Conservation (phyloP, 1,140 invertebrate species). For the Tetramorium simillimum region DNA sequence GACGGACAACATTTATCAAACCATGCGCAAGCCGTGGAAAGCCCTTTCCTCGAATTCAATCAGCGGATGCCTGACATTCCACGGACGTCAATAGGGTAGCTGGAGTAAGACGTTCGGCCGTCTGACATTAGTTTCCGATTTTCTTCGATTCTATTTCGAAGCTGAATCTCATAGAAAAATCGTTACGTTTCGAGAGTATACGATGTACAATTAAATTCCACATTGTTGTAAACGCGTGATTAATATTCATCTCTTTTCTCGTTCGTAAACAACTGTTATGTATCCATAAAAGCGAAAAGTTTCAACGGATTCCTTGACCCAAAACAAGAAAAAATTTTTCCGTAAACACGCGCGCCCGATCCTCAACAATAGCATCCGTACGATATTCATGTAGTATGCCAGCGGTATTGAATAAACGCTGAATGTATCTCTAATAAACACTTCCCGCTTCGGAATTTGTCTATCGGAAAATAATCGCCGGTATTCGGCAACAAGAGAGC, state of each 20-base stretch:
- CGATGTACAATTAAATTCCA: neutral
- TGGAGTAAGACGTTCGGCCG: conserved; percentile 81
- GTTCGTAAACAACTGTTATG: neutral
- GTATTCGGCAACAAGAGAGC: conserved; percentile 56
- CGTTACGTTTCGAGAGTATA: neutral
- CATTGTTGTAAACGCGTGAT: neutral
- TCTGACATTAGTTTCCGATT: conserved; percentile 74
- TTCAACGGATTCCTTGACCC: conserved; percentile 24
- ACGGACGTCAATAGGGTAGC: conserved; percentile 78
- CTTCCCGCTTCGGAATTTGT: conserved; percentile 55
- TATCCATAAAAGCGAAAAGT: conserved; percentile 12
- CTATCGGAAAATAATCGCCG: conserved; percentile 61
- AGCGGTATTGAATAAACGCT: conserved; percentile 46
- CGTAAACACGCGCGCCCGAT: conserved; percentile 16
- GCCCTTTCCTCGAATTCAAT: conserved; percentile 79
- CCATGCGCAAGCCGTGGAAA: conserved; percentile 52
- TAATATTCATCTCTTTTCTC: conserved; percentile 5
- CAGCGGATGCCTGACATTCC: conserved; percentile 83
- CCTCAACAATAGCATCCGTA: conserved; percentile 23
- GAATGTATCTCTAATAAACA: conserved; percentile 62
- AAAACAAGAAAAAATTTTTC: conserved; percentile 13
- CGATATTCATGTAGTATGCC: conserved; percentile 1
- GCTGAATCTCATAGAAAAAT: neutral
- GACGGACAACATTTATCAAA: conserved; percentile 84
- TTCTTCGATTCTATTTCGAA: conserved; percentile 5